Base-by-base conservation (phyloP, 2,888 invertebrate genomes). In the Strigamia crassipes region DNA sequence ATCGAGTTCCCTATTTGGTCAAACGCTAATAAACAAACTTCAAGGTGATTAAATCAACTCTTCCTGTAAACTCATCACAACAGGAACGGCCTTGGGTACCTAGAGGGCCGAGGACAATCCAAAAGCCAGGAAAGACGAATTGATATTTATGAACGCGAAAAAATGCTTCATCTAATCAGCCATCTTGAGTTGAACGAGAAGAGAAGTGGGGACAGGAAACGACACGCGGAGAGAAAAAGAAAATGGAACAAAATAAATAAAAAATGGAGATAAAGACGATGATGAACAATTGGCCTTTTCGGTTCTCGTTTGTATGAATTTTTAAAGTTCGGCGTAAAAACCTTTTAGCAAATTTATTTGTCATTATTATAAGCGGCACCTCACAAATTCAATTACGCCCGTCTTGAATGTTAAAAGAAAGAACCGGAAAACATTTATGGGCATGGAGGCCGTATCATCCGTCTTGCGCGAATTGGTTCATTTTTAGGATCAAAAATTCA, bases 91-190 rank as follows among this genome's bases (percentile, higher is more conserved):
- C 61, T 66, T 66, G 61, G 18, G 23, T 66, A 23, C 23, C 61
- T 9, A 18, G 23, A 66, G 61, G 61, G 61, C 61, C 61, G 61
- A 66, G 61, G 61, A 66, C 61, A 66, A 66, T 66, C 8, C 21
- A 66, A 66, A 66, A 66, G 2, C 61, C 61, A 66, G 61, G 61
- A 66, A 66, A 66, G n/a, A 66, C 61, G 23, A 66, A 66, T 66
- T 66, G 61, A 66, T 66, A 66, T 66, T 1, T 18, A 66, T 38
- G 8, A n/a, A n/a, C n/a, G 27, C 27, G 3, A 27, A 27, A 27
- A 27, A 27, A 27, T 27, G 3, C 27, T 38, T 38, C 38, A 38
- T 38, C 38, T 38, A 38, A n/a, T 13, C 46, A n/a, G n/a, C 12
- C 46, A 46, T 46, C 46, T 46, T 46, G 4, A 46, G 15, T 27